Evolutionary conservation across 2,113 vertebrate species (phyloP).

Genomic region (Turdus rufiventris): DNA sequence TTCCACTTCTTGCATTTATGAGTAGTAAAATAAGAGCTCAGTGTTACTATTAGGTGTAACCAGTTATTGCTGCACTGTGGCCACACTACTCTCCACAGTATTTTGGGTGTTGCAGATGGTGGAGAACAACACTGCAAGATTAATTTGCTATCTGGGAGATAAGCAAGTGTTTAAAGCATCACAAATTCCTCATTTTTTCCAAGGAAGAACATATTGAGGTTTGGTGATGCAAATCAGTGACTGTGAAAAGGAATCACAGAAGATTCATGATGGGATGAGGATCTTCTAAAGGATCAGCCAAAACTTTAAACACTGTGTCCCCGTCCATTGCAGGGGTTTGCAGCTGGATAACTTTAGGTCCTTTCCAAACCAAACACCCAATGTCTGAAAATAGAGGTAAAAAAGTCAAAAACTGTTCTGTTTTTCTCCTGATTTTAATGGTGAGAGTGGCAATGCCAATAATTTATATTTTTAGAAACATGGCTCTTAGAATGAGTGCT

Average conservation of each 20-base stretch:
- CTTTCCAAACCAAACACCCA: background rate
- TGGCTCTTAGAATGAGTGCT: background rate
- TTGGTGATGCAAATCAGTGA: background rate
- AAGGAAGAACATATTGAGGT: background rate
- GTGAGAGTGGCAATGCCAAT: background rate
- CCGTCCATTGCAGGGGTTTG: background rate
- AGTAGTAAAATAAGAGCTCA: background rate
- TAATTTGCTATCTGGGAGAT: background rate
- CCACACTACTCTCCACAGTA: background rate
- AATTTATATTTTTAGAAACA: background rate
- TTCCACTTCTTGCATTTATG: background rate
- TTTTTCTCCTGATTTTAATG: background rate
- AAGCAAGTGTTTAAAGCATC: background rate
- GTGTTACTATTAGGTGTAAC: background rate
- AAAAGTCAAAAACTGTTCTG: background rate
- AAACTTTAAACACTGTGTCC: background rate
- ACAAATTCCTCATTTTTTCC: background rate
- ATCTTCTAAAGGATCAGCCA: background rate
- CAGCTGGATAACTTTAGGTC: background rate
- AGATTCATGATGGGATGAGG: background rate
- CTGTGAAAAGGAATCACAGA: background rate
- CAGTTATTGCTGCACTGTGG: background rate
- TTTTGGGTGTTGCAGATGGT: background rate
- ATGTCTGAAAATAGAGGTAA: background rate
- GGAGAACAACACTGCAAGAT: background rate